These are phyloP conservation scores for Scaptomyza hsui DNA, from an alignment of 1,140 invertebrate species.

Conservation along the genomic window DNA sequence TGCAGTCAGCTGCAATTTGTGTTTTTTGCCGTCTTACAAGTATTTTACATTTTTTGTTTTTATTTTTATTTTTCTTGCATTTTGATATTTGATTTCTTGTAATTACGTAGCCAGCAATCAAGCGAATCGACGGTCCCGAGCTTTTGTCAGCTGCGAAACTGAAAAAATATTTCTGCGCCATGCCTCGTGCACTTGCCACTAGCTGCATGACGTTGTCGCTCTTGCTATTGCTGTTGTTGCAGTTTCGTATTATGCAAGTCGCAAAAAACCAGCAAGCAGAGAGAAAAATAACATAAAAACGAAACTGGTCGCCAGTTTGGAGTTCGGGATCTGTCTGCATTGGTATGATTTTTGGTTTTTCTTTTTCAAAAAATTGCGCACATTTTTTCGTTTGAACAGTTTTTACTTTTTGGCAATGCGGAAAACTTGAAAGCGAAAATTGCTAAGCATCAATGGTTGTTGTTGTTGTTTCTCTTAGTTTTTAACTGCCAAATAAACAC, in stretches of 20 bases:
- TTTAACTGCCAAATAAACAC: constrained; percentile 62
- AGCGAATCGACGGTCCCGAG: constrained; percentile 64
- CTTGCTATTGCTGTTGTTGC: constrained; percentile 10
- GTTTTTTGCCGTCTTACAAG: constrained; percentile 61
- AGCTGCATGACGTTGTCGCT: constrained; percentile 23
- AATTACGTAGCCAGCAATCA: constrained; percentile 71
- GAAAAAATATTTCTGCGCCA: constrained; percentile 67
- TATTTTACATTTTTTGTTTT: constrained; percentile 35
- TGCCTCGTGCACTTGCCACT: constrained; percentile 55
- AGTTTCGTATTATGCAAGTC: constrained; percentile 63
- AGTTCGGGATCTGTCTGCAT: constrained; percentile 7
- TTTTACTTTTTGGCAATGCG: constrained; percentile 35
- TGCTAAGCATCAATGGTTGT: constrained; percentile 31
- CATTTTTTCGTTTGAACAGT: constrained; percentile 42
- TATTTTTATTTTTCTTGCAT: constrained; percentile 7
- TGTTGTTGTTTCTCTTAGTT: constrained; percentile 15
- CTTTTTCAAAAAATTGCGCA: constrained; percentile 48
- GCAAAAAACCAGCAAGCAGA: background rate
- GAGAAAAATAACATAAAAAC: constrained; percentile 37
- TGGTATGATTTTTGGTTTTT: constrained; percentile 40
- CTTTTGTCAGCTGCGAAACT: constrained; percentile 67
- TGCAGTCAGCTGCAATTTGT: constrained; percentile 78
- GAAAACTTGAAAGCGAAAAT: constrained; percentile 72
- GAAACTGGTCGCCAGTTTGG: constrained; percentile 60
- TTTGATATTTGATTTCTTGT: constrained; percentile 65